Conservation (phyloP, 2,888 invertebrate species). For the Eilema griseolum region DNA sequence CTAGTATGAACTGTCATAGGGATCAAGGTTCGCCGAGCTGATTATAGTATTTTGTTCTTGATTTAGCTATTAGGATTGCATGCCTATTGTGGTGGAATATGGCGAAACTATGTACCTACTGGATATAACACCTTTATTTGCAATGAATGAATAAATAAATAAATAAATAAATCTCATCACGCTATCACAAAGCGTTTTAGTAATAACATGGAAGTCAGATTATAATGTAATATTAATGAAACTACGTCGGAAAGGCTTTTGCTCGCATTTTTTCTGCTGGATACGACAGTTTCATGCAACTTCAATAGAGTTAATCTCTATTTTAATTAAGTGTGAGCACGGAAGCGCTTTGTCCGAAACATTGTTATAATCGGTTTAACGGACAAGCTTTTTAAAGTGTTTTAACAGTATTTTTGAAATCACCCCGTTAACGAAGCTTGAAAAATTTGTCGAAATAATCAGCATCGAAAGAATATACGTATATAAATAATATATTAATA, state of each 20-base stretch:
- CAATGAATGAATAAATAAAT: too few relatives aligned
- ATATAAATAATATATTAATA: too few relatives aligned
- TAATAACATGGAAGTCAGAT: slow-evolving; percentile 17
- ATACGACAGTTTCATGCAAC: slow-evolving; percentile 18
- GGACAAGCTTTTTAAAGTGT: slow-evolving; percentile 58
- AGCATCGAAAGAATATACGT: background rate
- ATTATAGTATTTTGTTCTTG: too few relatives aligned
- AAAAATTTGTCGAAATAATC: slow-evolving; percentile 9
- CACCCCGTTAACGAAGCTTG: slow-evolving; percentile 46
- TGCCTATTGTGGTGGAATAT: too few relatives aligned
- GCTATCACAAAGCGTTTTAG: background rate
- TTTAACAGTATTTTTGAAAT: slow-evolving; percentile 55
- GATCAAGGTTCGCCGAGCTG: too few relatives aligned
- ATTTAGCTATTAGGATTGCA: too few relatives aligned
- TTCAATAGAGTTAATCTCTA: slow-evolving; percentile 39
- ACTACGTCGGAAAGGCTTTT: slow-evolving; percentile 12
- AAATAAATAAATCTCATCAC: too few relatives aligned
- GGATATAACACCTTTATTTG: too few relatives aligned
- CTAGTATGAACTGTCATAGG: too few relatives aligned
- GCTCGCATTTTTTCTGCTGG: slow-evolving; percentile 23
- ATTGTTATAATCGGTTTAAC: slow-evolving; percentile 66
- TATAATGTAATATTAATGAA: slow-evolving; percentile 36
- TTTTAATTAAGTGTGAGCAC: slow-evolving; percentile 47
- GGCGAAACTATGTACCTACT: too few relatives aligned
- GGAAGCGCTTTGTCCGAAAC: slow-evolving; percentile 57